Conservation (phyloP, 2,797 vertebrate genomes). For the Balearica regulorum region DNA sequence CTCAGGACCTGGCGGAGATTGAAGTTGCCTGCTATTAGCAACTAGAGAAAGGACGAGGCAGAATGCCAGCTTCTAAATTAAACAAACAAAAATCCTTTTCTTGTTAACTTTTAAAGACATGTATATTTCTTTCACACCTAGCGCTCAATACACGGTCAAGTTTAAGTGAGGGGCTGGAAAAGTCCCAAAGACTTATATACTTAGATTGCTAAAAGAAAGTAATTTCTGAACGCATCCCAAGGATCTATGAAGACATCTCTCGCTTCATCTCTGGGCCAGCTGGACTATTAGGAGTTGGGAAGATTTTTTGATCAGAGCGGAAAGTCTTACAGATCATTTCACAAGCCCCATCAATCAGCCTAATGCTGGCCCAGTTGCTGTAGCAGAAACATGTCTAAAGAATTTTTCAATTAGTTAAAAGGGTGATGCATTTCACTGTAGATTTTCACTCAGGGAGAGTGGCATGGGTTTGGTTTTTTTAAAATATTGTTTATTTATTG, state of each 20-base stretch:
- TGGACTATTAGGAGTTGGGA: neutral
- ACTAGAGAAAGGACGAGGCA: neutral
- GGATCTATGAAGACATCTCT: neutral
- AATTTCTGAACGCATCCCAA: neutral
- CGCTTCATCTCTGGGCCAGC: neutral
- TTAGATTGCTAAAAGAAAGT: neutral
- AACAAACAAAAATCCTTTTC: constrained; percentile 16
- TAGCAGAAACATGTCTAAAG: neutral
- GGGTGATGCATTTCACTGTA: neutral
- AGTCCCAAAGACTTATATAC: neutral
- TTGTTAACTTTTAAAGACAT: neutral
- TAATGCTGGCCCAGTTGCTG: neutral
- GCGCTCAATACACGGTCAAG: neutral
- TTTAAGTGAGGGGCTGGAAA: neutral
- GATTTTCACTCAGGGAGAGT: neutral
- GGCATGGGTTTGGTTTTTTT: neutral
- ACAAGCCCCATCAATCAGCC: neutral
- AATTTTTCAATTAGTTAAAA: neutral
- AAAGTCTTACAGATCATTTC: neutral
- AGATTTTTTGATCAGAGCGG: neutral
- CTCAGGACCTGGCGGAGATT: neutral
- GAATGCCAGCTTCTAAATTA: constrained; percentile 22
- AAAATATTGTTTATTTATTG: neutral
- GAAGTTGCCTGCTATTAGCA: neutral
- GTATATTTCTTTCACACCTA: constrained; percentile 30